Evolutionary conservation across 2,113 vertebrate genomes (phyloP).

Genomic region (Aepyceros melampus): DNA sequence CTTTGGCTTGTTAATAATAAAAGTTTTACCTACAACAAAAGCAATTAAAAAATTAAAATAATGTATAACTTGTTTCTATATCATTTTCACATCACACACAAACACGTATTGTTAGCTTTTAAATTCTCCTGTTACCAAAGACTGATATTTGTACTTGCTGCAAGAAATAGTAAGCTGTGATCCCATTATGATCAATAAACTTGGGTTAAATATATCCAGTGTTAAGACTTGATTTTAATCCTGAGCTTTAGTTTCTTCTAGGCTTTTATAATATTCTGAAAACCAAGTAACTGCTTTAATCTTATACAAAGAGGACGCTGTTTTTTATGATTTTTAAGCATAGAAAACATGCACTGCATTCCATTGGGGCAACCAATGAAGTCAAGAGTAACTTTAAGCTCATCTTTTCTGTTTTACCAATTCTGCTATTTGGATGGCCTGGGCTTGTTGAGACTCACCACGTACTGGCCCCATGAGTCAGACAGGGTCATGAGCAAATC

Average conservation of each 20-base stretch:
- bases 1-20: background rate
- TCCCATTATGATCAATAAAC: background rate
- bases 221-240: background rate
- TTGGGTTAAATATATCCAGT: background rate
- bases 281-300: background rate
- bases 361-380: background rate
- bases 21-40: background rate
- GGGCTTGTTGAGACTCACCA: background rate
- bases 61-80: background rate
- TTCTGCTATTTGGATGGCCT: background rate
- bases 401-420: background rate
- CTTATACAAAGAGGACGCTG: background rate
- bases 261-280: background rate
- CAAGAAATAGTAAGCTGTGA: background rate
- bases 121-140: background rate
- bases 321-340: background rate
- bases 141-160: background rate
- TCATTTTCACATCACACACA: background rate
- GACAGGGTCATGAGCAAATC: background rate
- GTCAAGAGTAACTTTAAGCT: background rate
- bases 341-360: background rate
- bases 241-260: background rate
- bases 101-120: background rate
- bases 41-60: background rate
- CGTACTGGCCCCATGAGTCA: background rate